Conservation (phyloP, 2,797 vertebrate species). For the Liparis tanakae region DNA sequence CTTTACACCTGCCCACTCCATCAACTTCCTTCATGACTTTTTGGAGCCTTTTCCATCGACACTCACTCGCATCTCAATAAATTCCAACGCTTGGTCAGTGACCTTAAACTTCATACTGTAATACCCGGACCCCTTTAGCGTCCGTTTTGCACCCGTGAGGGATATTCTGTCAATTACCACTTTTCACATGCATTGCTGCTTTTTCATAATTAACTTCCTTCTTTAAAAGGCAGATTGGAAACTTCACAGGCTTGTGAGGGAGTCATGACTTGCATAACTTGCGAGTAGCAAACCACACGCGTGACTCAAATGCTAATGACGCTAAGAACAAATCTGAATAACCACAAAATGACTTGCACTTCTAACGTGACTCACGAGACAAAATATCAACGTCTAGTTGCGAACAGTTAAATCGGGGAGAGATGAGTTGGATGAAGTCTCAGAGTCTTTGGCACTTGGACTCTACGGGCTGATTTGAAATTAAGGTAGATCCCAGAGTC, state of each 20-base stretch:
- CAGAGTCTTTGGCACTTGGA: too few species aligned
- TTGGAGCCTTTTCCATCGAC: not conserved
- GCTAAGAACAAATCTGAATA: too few species aligned
- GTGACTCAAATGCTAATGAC: too few species aligned
- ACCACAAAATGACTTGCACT: too few species aligned
- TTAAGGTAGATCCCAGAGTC: too few species aligned
- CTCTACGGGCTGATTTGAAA: too few species aligned
- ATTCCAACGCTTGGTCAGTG: not conserved
- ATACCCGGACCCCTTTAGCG: not conserved
- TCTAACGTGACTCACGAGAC: too few species aligned
- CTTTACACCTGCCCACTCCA: not conserved
- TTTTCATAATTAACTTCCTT: not conserved
- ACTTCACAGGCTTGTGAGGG: not conserved
- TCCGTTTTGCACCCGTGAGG: not conserved
- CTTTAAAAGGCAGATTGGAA: not conserved
- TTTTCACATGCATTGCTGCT: not conserved
- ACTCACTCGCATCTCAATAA: not conserved
- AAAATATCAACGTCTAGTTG: too few species aligned
- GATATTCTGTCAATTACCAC: not conserved
- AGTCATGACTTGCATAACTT: too few species aligned
- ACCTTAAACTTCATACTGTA: not conserved
- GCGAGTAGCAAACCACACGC: too few species aligned
- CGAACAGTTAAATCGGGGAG: too few species aligned
- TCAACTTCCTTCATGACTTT: not conserved
- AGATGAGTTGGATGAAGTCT: too few species aligned